These are phyloP conservation scores for Penaeus japonicus DNA, from an alignment of 1,140 invertebrate genomes.

Conservation along the genomic window DNA sequence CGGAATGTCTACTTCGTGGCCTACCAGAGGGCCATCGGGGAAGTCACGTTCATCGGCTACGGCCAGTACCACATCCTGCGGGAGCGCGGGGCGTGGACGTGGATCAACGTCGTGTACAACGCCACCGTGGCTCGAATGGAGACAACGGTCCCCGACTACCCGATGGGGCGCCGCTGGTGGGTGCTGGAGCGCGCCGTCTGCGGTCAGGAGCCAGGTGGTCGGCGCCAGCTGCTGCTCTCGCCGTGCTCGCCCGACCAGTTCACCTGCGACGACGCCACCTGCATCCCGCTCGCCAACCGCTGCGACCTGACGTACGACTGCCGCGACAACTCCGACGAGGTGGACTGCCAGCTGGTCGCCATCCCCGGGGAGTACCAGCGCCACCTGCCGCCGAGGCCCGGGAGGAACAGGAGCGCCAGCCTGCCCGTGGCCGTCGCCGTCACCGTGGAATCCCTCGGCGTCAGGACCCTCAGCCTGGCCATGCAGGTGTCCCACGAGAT, in stretches of 20 bases:
- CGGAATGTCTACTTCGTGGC: neutral
- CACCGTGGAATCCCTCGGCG: neutral
- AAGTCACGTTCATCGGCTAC: neutral
- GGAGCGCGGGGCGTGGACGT: neutral
- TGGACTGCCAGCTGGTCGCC: neutral
- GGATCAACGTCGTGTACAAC: neutral
- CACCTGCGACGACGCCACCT: neutral
- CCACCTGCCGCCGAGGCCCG: neutral
- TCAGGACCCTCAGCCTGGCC: neutral
- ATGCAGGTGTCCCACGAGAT: neutral
- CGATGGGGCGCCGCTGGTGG: neutral
- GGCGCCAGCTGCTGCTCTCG: neutral
- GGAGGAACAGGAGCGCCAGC: neutral
- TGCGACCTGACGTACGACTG: neutral
- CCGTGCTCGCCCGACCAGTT: neutral
- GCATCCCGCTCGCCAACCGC: neutral
- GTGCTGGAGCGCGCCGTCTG: neutral
- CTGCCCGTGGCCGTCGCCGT: neutral
- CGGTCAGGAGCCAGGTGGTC: neutral
- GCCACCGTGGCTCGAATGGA: neutral
- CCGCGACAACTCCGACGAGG: neutral
- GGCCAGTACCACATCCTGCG: neutral
- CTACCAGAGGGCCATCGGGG: neutral
- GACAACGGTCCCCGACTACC: neutral
- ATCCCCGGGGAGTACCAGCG: neutral